Evolutionary conservation across 2,888 invertebrate genomes (phyloP), one percentile per base, ranked within the genome.

Genomic region (Drosophila robusta): DNA sequence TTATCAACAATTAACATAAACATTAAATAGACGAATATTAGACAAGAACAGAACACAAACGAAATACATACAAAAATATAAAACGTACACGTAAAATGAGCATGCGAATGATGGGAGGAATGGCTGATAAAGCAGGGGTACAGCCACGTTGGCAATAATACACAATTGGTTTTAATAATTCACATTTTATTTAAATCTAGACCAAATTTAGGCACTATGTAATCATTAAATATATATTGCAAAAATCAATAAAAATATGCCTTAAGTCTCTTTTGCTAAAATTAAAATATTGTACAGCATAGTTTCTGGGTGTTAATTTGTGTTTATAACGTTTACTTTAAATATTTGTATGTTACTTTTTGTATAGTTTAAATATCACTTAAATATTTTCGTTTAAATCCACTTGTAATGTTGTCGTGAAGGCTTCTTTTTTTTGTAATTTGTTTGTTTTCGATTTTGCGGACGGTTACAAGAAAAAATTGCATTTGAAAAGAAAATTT

Each of bases 231-330:
- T 64, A 63, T 63, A 74, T 83, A 85, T 83, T 83, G 83, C 83
- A 83, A 85, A 78, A 82, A 79, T 85, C 69, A 75, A 84, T 81
- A 72, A 80, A 83, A 79, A 61, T 82, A 82, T 68, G 73, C 81
- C 77, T 84, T 81, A 82, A 73, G 70, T 75, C 75, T 84, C 79
- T 36, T 70, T 77, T 58, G 72, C 74, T 85, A 85, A 82, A 70
- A 80, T 75, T 78, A 71, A 74, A 78, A 78, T 80, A 80, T 81
- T 80, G 56, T 87, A 86, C 80, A 87, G 69, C 72, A 67, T 70
- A 34, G 47, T 69, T 66, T 51, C 56, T 46, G 45, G n/a, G 22
- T 70, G 36, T 62, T 63, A 32, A 58, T 60, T 65, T 52, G 45
- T 32, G n/a, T 24, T 57, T 52, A 46, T 26, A 16, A 14, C 18